These are phyloP conservation scores for Bombus balteatus DNA, from an alignment of 1,140 invertebrate genomes.

Conservation along the genomic window DNA sequence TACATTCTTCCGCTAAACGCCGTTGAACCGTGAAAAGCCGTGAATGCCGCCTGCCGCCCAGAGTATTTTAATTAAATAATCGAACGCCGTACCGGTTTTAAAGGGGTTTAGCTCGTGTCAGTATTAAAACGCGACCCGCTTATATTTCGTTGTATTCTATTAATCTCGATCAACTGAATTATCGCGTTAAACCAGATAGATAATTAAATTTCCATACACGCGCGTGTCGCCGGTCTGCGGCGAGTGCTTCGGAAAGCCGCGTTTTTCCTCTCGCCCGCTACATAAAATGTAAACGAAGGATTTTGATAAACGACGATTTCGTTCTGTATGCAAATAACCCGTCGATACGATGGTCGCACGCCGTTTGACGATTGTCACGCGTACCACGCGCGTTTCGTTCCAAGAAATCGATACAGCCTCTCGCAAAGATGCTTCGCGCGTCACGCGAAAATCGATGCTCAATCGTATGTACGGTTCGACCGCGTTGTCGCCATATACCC, in stretches of 20 bases:
- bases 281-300: conserved; percentile 41
- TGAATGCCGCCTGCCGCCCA: conserved; percentile 6
- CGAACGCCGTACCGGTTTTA: conserved; percentile 57
- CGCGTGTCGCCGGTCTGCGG: not conserved
- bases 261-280: conserved; percentile 16
- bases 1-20: conserved; percentile 52
- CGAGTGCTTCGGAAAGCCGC: not conserved
- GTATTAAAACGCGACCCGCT: conserved; percentile 57
- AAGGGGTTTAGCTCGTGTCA: conserved; percentile 61
- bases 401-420: conserved; percentile 20
- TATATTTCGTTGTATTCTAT: conserved; percentile 64
- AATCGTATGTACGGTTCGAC: not conserved
- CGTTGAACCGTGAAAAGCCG: conserved; percentile 58
- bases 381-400: conserved; percentile 23
- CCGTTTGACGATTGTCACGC: conserved; percentile 28
- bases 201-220: conserved; percentile 68
- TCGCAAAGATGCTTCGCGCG: not conserved
- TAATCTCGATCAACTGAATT: conserved; percentile 64
- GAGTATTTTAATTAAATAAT: conserved; percentile 68
- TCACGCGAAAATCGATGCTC: conserved; percentile 8
- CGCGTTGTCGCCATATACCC: not conserved
- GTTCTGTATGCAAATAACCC: conserved; percentile 45
- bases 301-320: conserved; percentile 54
- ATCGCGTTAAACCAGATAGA: conserved; percentile 65
- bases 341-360: not conserved